phyloP scores from a whole-genome alignment of 2,797 vertebrate species.

The Mionectes olivaceus region DNA sequence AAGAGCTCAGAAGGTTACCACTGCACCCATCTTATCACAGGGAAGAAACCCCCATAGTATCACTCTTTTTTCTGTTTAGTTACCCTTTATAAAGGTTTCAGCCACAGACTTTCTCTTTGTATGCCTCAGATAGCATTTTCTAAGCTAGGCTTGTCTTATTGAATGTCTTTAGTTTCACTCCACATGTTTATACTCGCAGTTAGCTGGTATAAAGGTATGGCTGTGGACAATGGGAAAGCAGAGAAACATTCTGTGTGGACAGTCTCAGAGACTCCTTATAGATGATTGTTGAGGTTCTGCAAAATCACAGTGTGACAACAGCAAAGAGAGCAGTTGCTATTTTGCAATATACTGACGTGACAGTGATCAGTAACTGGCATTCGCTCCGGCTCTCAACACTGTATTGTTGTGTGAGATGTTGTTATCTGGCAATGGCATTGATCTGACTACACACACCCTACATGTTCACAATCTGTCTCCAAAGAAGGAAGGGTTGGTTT shows the following conservation, averaged over 20 bases:
- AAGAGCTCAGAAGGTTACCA: neutral
- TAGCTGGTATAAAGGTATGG: neutral
- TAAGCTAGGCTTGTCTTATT: neutral
- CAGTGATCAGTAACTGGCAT: conserved; percentile 4
- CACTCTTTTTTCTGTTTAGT: neutral
- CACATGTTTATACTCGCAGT: neutral
- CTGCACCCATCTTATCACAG: neutral
- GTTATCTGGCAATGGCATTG: conserved; percentile 19
- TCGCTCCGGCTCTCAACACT: neutral
- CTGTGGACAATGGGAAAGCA: neutral
- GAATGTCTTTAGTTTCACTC: neutral
- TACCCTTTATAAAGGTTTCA: neutral
- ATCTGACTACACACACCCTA: conserved; percentile 39
- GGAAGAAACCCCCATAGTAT: neutral
- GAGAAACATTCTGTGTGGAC: neutral
- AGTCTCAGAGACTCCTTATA: neutral
- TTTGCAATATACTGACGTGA: neutral
- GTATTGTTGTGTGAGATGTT: neutral
- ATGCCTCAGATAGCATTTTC: neutral
- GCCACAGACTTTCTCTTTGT: neutral
- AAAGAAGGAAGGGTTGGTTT: conserved; percentile 39
- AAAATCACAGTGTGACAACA: neutral
- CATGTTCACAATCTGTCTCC: conserved; percentile 8
- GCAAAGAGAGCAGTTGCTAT: neutral
- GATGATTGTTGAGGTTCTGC: neutral